Conservation (phyloP, 2,113 vertebrate genomes). For the Ardeotis arabs region DNA sequence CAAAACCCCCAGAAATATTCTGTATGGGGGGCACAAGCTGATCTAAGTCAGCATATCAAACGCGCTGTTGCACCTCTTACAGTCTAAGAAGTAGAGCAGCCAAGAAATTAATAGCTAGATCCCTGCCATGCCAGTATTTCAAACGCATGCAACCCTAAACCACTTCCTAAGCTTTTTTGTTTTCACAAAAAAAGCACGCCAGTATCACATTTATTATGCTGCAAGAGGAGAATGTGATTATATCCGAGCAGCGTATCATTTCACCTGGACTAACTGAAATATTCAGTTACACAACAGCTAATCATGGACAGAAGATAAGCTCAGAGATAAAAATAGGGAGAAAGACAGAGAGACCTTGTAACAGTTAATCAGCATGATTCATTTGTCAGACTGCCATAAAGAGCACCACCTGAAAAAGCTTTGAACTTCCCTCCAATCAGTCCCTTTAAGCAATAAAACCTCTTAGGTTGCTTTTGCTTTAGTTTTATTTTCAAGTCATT, state of each 20-base stretch:
- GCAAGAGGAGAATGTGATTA: not conserved
- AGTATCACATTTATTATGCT: not conserved
- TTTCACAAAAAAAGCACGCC: not conserved
- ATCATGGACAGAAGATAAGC: slow-evolving; percentile 54
- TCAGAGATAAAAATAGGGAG: slow-evolving; percentile 57
- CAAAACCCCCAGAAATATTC: not conserved
- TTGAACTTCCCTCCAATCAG: not conserved
- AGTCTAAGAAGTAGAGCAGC: not conserved
- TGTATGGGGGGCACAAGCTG: not conserved
- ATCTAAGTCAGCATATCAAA: not conserved
- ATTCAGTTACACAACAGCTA: slow-evolving; percentile 62
- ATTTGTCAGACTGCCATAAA: slow-evolving; percentile 7
- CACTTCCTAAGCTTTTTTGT: not conserved
- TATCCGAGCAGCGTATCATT: not conserved
- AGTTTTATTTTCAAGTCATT: slow-evolving; percentile 2
- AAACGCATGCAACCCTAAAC: not conserved
- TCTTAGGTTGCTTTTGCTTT: not conserved
- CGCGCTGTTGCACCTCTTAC: not conserved
- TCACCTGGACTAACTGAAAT: slow-evolving; percentile 44
- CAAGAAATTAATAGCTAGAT: not conserved
- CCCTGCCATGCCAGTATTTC: not conserved
- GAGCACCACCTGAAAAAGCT: not conserved
- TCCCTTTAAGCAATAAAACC: not conserved
- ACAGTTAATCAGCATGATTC: slow-evolving; percentile 31
- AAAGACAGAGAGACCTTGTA: slow-evolving; percentile 48